A percentile compares a stretch with the other conserved stretches of the same genome.
Evolutionary conservation across 2,113 vertebrate genomes (phyloP).

Genomic region (Zeus faber): DNA sequence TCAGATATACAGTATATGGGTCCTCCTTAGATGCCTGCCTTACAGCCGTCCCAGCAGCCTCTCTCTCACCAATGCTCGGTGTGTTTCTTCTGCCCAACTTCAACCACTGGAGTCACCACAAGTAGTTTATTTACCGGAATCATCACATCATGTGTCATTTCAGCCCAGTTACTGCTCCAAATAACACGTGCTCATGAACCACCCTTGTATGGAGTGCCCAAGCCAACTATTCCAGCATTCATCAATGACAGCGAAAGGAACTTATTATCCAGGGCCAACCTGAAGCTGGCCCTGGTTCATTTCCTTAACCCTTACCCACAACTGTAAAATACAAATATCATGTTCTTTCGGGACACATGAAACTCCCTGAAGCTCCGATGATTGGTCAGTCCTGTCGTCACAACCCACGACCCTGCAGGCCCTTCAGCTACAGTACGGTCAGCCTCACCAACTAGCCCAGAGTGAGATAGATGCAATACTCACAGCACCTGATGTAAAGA

Average conservation of each 20-base stretch:
- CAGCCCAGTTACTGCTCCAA: too few relatives aligned
- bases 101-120: too few relatives aligned
- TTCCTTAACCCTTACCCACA: slow-evolving; percentile 7
- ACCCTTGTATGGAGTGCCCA: not conserved
- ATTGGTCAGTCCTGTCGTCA: slow-evolving; percentile 9
- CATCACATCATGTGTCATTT: too few relatives aligned
- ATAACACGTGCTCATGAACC: too few relatives aligned
- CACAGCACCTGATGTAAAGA: slow-evolving; percentile 4
- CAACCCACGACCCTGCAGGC: not conserved
- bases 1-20: too few relatives aligned
- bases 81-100: too few relatives aligned
- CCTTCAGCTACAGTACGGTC: slow-evolving; percentile 10
- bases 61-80: too few relatives aligned
- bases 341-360: not conserved
- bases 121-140: too few relatives aligned
- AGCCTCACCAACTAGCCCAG: slow-evolving; percentile 23
- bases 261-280: too few relatives aligned
- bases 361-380: slow-evolving; percentile 7
- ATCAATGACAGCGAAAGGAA: slow-evolving; percentile 10
- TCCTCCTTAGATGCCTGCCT: too few relatives aligned
- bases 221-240: slow-evolving; percentile 2
- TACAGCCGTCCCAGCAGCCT: too few relatives aligned
- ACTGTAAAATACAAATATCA: slow-evolving; percentile 18
- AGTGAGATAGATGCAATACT: slow-evolving; percentile 13
- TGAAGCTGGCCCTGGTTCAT: slow-evolving; percentile 6